Evolutionary conservation across 2,888 invertebrate genomes (phyloP).

Genomic region (Sphecodes monilicornis): DNA sequence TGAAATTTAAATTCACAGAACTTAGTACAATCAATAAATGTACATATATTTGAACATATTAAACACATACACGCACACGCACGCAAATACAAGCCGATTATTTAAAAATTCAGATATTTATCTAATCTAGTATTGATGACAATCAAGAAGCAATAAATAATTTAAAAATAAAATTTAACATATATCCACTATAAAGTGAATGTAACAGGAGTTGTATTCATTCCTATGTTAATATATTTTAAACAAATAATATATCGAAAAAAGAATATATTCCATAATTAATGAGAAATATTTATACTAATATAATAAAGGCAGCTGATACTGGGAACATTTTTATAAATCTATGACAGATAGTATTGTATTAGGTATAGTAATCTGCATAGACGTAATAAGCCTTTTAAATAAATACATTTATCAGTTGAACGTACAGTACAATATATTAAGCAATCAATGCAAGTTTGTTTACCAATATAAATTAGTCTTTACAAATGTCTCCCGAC

Average conservation of each 20-base stretch:
- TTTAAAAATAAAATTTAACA: conserved; percentile 7
- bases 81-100: conserved; percentile 8
- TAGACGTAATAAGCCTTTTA: conserved; percentile 36
- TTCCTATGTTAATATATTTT: conserved; percentile 14
- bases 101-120: conserved; percentile 12
- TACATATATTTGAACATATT: conserved; percentile 1
- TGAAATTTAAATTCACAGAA: conserved; percentile 20
- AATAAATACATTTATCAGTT: conserved; percentile 67
- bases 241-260: conserved; percentile 6
- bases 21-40: conserved; percentile 11
- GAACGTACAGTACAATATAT: conserved; percentile 57
- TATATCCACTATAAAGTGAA: conserved; percentile 15
- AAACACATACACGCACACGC: conserved; percentile 16
- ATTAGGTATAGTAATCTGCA: conserved; percentile 31
- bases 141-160: conserved; percentile 16
- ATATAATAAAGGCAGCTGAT: conserved; percentile 18
- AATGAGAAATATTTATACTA: conserved; percentile 9
- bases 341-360: conserved; percentile 20
- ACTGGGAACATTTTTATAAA: conserved; percentile 19
- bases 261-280: background rate
- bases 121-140: background rate
- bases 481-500: conserved; percentile 86
- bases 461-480: conserved; percentile 62
- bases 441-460: conserved; percentile 51
- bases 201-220: conserved; percentile 14